Percentiles rank a stretch among this genome's conserved stretches.
Conservation (phyloP, 2,888 invertebrate species). For the Parochlus steinenii region DNA sequence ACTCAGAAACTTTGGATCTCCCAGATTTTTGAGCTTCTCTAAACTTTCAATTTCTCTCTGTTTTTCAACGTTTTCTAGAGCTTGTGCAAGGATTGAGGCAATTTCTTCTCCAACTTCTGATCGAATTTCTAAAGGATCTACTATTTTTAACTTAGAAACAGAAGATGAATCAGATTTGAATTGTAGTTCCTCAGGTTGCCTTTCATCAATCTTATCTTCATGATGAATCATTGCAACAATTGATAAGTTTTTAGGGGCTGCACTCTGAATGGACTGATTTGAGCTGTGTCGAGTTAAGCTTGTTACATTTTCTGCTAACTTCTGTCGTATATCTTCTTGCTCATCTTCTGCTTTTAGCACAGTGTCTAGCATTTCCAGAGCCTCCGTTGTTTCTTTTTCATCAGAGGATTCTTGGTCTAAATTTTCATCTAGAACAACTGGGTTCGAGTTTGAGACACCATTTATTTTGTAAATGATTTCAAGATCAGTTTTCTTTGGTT, state of each 20-base stretch:
- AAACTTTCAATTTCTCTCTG: too few species aligned
- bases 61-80: too few species aligned
- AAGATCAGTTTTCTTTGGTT: conserved; percentile 15
- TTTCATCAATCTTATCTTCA: background rate
- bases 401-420: conserved; percentile 16
- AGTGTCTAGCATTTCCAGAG: conserved; percentile 25
- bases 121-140: background rate
- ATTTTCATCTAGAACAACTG: conserved; percentile 22
- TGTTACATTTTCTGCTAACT: background rate
- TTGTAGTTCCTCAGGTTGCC: conserved; percentile 4
- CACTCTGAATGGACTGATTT: conserved; percentile 1
- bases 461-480: conserved; percentile 22
- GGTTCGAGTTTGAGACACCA: conserved; percentile 23
- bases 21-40: too few species aligned
- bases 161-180: background rate
- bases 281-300: background rate
- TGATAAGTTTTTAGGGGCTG: background rate
- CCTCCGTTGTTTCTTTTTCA: conserved; percentile 22
- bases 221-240: background rate
- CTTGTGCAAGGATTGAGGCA: background rate
- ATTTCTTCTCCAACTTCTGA: background rate
- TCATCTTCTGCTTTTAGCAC: conserved; percentile 23
- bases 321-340: background rate
- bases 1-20: conserved; percentile 8
- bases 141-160: background rate